Evolutionary conservation across 1,140 invertebrate genomes (phyloP).

Genomic region (Drosophila sechellia): DNA sequence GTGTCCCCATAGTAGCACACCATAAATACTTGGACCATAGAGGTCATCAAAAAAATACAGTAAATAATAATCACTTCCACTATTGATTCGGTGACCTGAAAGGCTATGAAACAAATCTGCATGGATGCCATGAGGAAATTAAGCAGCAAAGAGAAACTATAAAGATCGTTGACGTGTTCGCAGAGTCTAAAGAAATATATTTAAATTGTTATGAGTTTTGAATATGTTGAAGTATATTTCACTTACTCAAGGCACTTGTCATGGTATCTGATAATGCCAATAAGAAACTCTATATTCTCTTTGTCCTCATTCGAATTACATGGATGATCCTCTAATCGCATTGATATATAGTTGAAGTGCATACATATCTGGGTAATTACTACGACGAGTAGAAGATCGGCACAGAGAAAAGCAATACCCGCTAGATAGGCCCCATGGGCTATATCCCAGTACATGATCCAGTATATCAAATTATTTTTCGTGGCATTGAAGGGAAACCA

Average conservation of each 20-base stretch:
- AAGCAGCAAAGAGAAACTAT: slow-evolving; percentile 68
- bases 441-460: slow-evolving; percentile 70
- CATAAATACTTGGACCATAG: slow-evolving; percentile 77
- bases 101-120: slow-evolving; percentile 81
- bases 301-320: slow-evolving; percentile 23
- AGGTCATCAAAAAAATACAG: slow-evolving; percentile 73
- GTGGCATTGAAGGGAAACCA: slow-evolving; percentile 79
- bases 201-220: no score
- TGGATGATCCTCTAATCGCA: slow-evolving; percentile 52
- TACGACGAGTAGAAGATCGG: slow-evolving; percentile 69
- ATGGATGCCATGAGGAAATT: slow-evolving; percentile 77
- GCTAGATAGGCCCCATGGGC: slow-evolving; percentile 76
- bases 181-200: slow-evolving; percentile 48
- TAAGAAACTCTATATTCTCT: slow-evolving; percentile 58
- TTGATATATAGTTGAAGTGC: slow-evolving; percentile 73
- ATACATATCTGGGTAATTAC: slow-evolving; percentile 79
- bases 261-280: slow-evolving; percentile 63
- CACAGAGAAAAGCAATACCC: slow-evolving; percentile 76
- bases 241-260: slow-evolving; percentile 71
- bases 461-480: slow-evolving; percentile 54
- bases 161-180: slow-evolving; percentile 66
- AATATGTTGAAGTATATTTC: no score
- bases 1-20: slow-evolving; percentile 77
- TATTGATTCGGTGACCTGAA: slow-evolving; percentile 74
- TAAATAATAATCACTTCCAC: slow-evolving; percentile 74